Base-by-base conservation (phyloP, 2,113 vertebrate species). In the Sceloporus undulatus region DNA sequence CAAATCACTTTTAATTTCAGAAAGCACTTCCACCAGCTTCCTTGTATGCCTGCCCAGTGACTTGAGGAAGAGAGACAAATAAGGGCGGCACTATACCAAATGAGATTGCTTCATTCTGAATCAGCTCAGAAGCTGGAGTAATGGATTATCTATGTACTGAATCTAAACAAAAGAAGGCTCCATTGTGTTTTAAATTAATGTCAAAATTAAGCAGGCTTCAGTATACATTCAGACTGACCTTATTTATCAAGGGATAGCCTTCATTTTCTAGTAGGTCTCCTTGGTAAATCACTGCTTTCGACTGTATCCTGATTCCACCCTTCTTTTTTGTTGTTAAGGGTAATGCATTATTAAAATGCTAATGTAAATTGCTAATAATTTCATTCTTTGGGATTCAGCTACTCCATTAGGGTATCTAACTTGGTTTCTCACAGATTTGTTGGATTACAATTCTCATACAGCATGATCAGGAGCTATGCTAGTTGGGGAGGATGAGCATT, bases 1-100 rank as follows among this genome's bases (percentile, higher is more conserved):
- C 8, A 85, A 92, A 85, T 82, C 16, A 89, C 38, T 91, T 91
- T 87, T 85, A 21, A 68, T 89, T 95, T 89, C 76, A 89, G 7
- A 66, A 88, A 91, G 77, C 84, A 76, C 25, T 38, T 93, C 71
- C 10, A 29, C 74, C 52, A 82, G 48, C 38, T 1, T 78, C 85
- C 52, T 21, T 40, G 83, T 86, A 83, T 83, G 77, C 48, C 59
- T 40, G 2, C 85, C 6, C 19, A 54, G 10, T 62, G 76, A 88
- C 10, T 23, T 42, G 83, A 52, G 77, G 77, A 85, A 92, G 16
- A 78, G 23, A 59, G 40, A 59, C 76, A 83, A 54, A 42, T 48
- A 11, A 59, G 42, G 19, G 19, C 65, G 59, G 42, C 85, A 88
- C 11, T 0, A 42, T 8, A 79, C 59, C 14, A 89, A 85, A 74